A percentile compares a stretch with the other conserved stretches of the same genome.
These are phyloP conservation scores for Pachypanchax playfairii DNA, from an alignment of 2,113 vertebrate species.

Conservation along the genomic window DNA sequence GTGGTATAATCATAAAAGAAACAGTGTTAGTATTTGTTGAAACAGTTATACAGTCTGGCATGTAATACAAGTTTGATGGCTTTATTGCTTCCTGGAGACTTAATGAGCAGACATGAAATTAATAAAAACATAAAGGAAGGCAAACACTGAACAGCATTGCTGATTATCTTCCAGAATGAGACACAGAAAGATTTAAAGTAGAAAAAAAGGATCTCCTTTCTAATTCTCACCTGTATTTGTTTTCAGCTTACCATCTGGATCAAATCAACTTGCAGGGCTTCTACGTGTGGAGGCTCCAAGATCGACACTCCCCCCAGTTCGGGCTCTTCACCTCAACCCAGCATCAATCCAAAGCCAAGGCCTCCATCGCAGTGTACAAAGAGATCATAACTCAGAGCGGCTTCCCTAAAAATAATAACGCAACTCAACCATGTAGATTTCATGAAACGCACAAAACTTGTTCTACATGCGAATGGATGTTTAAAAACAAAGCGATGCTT, in stretches of 20 bases:
- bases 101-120: constrained; percentile 53
- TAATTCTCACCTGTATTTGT: constrained; percentile 8
- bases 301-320: constrained; percentile 82
- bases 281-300: constrained; percentile 90
- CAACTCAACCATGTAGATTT: constrained; percentile 50
- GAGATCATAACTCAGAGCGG: constrained; percentile 81
- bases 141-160: neutral
- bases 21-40: constrained; percentile 8
- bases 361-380: constrained; percentile 84
- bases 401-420: constrained; percentile 73
- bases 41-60: neutral
- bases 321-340: constrained; percentile 87
- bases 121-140: constrained; percentile 53
- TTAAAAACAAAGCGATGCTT: constrained; percentile 83
- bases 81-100: constrained; percentile 33
- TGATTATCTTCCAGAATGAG: neutral
- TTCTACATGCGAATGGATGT: constrained; percentile 75
- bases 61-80: constrained; percentile 37
- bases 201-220: too few species aligned
- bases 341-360: constrained; percentile 85
- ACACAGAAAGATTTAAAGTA: neutral
- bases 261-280: constrained; percentile 90
- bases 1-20: neutral
- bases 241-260: constrained; percentile 86
- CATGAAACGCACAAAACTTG: constrained; percentile 62